Percentiles rank a stretch among this genome's conserved stretches.
These are phyloP conservation scores for Micronisus gabar DNA, from an alignment of 2,113 vertebrate species.

Conservation along the genomic window DNA sequence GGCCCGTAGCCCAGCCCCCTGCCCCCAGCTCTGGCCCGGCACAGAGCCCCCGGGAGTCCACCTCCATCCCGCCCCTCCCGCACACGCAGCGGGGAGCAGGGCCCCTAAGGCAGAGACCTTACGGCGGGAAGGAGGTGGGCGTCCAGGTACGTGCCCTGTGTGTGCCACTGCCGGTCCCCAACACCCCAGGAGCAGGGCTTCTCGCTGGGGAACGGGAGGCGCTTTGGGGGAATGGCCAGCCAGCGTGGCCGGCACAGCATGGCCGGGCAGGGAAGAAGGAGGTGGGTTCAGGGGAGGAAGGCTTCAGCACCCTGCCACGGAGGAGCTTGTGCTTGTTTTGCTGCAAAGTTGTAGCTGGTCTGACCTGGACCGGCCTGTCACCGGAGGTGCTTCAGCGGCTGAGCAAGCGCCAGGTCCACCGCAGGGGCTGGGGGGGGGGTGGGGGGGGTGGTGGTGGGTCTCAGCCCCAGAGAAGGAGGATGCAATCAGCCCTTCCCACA, in stretches of 20 bases:
- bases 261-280: not conserved
- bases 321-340: slow-evolving; percentile 15
- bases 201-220: not conserved
- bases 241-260: not conserved
- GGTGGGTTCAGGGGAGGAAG: not conserved
- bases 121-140: not conserved
- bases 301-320: not conserved
- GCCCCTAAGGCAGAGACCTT: not conserved
- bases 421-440: not conserved
- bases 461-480: not conserved
- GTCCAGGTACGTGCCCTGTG: accelerated
- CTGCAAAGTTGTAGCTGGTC: slow-evolving; percentile 55
- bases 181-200: not conserved
- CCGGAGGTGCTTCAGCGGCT: slow-evolving; percentile 42
- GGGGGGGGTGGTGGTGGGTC: not conserved
- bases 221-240: not conserved
- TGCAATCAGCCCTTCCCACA: not conserved
- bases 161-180: not conserved
- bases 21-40: not conserved
- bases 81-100: not conserved
- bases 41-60: not conserved
- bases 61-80: not conserved
- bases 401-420: not conserved
- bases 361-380: slow-evolving; percentile 46
- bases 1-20: not conserved